Conservation (phyloP, 2,797 vertebrate species). For the Halcyon smyrnensis region DNA sequence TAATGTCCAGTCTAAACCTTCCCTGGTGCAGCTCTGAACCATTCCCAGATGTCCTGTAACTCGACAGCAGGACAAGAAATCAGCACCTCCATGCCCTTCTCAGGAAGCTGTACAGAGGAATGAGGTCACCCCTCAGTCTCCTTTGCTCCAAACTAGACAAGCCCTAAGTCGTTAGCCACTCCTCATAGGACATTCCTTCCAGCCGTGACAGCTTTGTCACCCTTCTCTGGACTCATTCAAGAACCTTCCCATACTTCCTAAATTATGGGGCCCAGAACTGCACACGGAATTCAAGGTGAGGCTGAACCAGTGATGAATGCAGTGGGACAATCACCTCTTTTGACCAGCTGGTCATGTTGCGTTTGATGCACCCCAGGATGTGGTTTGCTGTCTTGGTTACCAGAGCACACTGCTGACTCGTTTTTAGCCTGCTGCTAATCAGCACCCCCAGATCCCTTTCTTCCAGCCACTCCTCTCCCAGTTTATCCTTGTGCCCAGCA, state of each 20-base stretch:
- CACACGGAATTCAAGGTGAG: background rate
- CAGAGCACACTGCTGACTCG: no score
- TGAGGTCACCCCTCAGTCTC: background rate
- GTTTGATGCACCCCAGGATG: no score
- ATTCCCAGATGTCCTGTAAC: accelerated
- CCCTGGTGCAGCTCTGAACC: background rate
- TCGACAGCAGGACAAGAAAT: background rate
- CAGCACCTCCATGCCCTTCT: background rate
- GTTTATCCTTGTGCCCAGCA: background rate
- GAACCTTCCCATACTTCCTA: background rate
- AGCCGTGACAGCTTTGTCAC: background rate
- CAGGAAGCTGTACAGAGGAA: background rate
- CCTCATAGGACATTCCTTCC: background rate
- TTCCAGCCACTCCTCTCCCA: background rate
- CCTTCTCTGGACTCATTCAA: background rate
- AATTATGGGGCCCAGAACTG: background rate
- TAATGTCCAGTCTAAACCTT: no score
- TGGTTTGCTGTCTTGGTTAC: no score
- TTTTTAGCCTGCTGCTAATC: no score
- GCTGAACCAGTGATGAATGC: background rate
- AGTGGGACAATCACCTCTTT: background rate
- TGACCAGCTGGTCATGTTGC: background rate
- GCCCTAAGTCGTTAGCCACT: no score
- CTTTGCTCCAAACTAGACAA: no score
- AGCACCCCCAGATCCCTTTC: background rate